Conservation (phyloP, 2,797 vertebrate species). For the Gymnocypris eckloni region DNA sequence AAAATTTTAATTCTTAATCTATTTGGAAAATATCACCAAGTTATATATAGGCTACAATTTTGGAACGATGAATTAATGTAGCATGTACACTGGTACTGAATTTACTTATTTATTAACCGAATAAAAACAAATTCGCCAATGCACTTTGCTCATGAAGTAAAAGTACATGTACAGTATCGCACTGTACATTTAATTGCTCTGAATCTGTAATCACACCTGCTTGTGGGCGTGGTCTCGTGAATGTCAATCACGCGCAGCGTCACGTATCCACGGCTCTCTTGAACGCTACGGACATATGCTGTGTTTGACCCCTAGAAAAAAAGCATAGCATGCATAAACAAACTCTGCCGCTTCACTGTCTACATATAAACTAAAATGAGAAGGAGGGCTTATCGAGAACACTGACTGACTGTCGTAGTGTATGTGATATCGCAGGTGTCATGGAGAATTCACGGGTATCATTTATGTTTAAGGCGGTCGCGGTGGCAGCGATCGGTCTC, state of each 20-base stretch:
- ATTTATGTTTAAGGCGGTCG: slow-evolving; percentile 51
- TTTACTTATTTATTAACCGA: background rate
- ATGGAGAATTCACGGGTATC: slow-evolving; percentile 53
- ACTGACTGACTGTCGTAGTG: background rate
- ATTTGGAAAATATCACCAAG: too few species aligned
- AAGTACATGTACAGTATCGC: background rate
- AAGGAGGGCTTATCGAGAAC: background rate
- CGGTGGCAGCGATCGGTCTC: slow-evolving; percentile 56
- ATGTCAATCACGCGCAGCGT: slow-evolving; percentile 23
- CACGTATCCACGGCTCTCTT: slow-evolving; percentile 40
- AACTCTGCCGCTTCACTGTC: background rate
- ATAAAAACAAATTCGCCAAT: background rate
- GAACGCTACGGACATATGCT: background rate
- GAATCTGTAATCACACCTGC: slow-evolving; percentile 37
- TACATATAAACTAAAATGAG: slow-evolving; percentile 3
- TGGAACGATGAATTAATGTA: too few species aligned
- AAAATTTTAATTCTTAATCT: too few species aligned
- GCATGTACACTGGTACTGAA: background rate
- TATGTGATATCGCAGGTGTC: slow-evolving; percentile 8
- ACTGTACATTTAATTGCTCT: background rate
- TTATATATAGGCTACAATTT: too few species aligned
- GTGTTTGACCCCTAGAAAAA: background rate
- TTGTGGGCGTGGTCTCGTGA: slow-evolving; percentile 50
- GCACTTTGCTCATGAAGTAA: background rate
- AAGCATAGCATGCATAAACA: slow-evolving; percentile 14